Conservation (phyloP, 2,113 vertebrate genomes). For the Monarcha castaneiventris region DNA sequence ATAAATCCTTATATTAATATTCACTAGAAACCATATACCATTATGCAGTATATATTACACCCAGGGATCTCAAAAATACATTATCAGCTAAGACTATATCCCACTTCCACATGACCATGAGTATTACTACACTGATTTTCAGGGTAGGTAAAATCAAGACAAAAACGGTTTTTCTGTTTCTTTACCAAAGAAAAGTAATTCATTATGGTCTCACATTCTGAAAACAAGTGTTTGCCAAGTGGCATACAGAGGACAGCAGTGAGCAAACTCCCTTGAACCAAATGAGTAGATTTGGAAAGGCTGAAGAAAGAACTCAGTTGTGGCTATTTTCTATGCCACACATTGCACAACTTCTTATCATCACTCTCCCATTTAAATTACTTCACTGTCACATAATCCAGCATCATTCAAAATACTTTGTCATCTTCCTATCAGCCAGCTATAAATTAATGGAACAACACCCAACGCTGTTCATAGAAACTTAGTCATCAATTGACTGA, state of each 20-base stretch:
- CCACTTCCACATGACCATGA: background rate
- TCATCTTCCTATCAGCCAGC: background rate
- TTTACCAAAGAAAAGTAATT: background rate
- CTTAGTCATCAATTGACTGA: background rate
- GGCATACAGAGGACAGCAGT: background rate
- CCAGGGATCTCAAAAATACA: background rate
- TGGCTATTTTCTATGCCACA: rapidly evolving
- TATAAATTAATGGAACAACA: background rate
- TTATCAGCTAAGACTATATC: background rate
- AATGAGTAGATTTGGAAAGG: background rate
- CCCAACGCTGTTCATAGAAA: background rate
- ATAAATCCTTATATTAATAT: background rate
- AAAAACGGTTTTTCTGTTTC: background rate
- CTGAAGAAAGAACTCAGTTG: background rate
- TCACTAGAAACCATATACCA: background rate
- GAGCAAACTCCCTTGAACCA: background rate
- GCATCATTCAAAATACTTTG: background rate
- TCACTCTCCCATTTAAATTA: background rate
- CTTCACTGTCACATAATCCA: background rate
- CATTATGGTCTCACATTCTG: background rate
- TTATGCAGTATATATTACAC: background rate
- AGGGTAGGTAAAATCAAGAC: background rate
- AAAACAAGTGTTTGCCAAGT: background rate
- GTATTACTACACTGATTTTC: background rate
- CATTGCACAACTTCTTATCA: background rate